These are phyloP conservation scores for Ornithorhynchus anatinus DNA, from an alignment of 2,113 vertebrate genomes.

Conservation along the genomic window DNA sequence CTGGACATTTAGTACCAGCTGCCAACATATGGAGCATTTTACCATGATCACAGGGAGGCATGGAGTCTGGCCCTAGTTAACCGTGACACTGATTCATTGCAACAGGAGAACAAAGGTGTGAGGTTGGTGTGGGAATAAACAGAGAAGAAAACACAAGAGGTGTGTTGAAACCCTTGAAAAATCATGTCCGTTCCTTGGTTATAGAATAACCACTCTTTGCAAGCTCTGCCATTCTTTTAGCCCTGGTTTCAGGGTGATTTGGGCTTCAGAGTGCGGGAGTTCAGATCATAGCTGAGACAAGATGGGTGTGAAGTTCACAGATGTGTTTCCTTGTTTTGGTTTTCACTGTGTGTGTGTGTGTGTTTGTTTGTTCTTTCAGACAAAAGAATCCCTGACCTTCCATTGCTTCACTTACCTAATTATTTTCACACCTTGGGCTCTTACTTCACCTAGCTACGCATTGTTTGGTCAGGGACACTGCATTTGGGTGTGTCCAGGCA, in stretches of 20 bases:
- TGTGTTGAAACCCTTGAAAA: constrained; percentile 52
- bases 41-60: too few relatives aligned
- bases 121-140: constrained; percentile 40
- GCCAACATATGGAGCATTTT: too few relatives aligned
- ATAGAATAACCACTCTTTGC: not conserved
- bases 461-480: constrained; percentile 54
- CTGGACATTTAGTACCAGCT: too few relatives aligned
- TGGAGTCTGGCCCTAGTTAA: too few relatives aligned
- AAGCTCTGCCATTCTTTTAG: not conserved
- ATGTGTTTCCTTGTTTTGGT: not conserved
- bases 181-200: constrained; percentile 10
- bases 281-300: not conserved
- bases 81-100: constrained; percentile 4
- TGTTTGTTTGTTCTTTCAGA: constrained; percentile 43
- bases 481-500: constrained; percentile 41
- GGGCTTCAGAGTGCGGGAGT: not conserved
- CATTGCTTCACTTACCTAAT: constrained; percentile 65
- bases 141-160: constrained; percentile 37
- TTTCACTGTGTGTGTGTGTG: not conserved
- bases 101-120: constrained; percentile 20
- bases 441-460: constrained; percentile 43
- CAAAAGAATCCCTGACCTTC: constrained; percentile 65
- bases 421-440: constrained; percentile 67
- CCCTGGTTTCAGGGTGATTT: not conserved
- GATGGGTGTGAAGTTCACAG: not conserved